These are phyloP conservation scores for Protodeltote pygarga DNA, from an alignment of 2,888 invertebrate genomes.

Conservation along the genomic window DNA sequence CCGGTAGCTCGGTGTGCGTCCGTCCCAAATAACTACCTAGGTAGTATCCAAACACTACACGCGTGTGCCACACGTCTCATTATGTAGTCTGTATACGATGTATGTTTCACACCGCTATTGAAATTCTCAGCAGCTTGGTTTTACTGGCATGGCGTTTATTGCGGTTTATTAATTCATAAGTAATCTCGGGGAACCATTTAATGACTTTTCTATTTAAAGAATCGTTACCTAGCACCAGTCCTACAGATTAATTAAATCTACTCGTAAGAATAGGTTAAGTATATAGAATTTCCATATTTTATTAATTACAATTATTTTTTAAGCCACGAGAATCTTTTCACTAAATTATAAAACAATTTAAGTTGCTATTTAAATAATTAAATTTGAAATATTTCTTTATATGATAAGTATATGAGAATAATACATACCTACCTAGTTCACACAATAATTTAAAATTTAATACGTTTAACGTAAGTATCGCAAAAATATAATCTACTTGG, in stretches of 20 bases:
- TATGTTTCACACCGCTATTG: constrained; percentile 25
- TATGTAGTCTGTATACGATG: constrained; percentile 45
- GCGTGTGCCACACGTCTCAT: constrained; percentile 23
- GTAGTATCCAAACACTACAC: constrained; percentile 10
- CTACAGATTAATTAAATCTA: no score
- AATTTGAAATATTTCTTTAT: no score
- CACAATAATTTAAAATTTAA: no score
- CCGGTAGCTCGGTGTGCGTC: constrained; percentile 50
- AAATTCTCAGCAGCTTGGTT: constrained; percentile 21
- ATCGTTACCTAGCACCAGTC: no score
- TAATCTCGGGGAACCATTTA: constrained; percentile 12
- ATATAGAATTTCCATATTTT: no score
- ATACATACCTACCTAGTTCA: no score
- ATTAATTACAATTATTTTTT: no score
- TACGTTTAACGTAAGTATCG: constrained; percentile 9
- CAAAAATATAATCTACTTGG: constrained; percentile 6
- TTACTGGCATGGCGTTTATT: constrained; percentile 13
- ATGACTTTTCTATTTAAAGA: background rate
- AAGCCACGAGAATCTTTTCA: no score
- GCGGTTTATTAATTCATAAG: constrained; percentile 30
- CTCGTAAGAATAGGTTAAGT: no score
- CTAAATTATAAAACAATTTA: no score
- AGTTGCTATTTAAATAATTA: no score
- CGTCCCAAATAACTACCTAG: constrained; percentile 52
- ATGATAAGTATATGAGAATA: no score